Percentiles rank a stretch among this genome's conserved stretches.
Conservation (phyloP, 2,113 vertebrate genomes). For the Pangasianodon gigas region DNA sequence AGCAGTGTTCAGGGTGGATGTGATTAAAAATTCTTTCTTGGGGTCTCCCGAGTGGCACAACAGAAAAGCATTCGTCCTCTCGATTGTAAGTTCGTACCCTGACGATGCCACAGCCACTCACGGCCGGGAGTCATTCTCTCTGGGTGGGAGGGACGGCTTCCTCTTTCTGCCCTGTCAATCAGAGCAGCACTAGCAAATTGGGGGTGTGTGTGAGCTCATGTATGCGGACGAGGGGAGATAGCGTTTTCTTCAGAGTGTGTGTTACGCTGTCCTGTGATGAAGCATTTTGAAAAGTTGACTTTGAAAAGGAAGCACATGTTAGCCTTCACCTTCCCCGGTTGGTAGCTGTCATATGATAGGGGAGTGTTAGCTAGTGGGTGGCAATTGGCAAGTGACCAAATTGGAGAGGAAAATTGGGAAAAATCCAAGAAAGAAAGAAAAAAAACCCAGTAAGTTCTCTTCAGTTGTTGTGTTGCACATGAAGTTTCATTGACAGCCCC, state of each 20-base stretch:
- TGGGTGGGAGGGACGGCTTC: not conserved
- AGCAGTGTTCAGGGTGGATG: not conserved
- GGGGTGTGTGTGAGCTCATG: not conserved
- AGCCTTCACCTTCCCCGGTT: not conserved
- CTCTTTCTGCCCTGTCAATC: not conserved
- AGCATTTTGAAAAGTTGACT: not conserved
- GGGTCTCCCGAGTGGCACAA: not conserved
- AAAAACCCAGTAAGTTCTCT: no score
- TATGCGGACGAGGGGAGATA: not conserved
- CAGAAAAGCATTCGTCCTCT: not conserved
- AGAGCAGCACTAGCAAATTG: not conserved
- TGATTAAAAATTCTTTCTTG: not conserved
- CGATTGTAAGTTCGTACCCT: not conserved
- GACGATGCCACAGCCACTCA: not conserved
- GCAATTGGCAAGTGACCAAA: not conserved
- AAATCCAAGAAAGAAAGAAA: not conserved
- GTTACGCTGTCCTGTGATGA: not conserved
- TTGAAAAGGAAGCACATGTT: not conserved
- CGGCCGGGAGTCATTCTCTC: not conserved
- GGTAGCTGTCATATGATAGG: not conserved
- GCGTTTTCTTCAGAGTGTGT: not conserved
- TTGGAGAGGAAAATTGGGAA: not conserved
- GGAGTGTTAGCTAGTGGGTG: not conserved
- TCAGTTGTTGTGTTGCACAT: not conserved
- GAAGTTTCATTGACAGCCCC: slow-evolving; percentile 1